Percentiles rank a stretch among this genome's conserved stretches.
Evolutionary conservation across 2,797 vertebrate species (phyloP).

Genomic region (Siniperca obscura): DNA sequence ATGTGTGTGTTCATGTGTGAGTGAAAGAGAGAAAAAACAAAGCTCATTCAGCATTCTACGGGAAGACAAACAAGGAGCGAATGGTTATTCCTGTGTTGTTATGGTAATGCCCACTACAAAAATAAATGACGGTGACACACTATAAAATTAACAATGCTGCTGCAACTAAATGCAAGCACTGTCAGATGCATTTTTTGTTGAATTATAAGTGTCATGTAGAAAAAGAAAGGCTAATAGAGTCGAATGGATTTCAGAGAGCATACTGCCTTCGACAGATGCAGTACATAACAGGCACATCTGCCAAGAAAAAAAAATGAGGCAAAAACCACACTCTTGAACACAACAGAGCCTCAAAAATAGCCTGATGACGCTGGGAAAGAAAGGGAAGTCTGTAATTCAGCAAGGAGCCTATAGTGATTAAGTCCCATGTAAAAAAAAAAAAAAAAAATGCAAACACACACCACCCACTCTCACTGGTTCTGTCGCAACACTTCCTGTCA

Average conservation of each 20-base stretch:
- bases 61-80: constrained; percentile 62
- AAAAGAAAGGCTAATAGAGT: constrained; percentile 19
- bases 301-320: constrained; percentile 34
- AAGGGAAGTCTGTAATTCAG: constrained; percentile 81
- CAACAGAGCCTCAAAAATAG: constrained; percentile 78
- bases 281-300: constrained; percentile 61
- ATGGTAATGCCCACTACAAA: constrained; percentile 62
- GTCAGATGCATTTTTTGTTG: neutral
- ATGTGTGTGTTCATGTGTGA: constrained; percentile 33
- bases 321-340: constrained; percentile 62
- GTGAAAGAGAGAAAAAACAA: constrained; percentile 60
- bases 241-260: constrained; percentile 37
- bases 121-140: constrained; percentile 28
- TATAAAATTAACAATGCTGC: constrained; percentile 20
- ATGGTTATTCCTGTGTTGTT: constrained; percentile 62
- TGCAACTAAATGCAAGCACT: neutral
- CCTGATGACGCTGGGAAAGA: constrained; percentile 68
- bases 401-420: constrained; percentile 81
- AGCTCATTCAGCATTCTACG: constrained; percentile 61
- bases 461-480: constrained; percentile 76
- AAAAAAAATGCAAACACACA: constrained; percentile 70
- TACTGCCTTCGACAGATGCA: constrained; percentile 30
- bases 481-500: constrained; percentile 79
- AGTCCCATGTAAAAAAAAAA: constrained; percentile 71
- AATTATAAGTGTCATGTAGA: neutral